Conservation (phyloP, 2,888 invertebrate genomes). For the Macaria liturata region DNA sequence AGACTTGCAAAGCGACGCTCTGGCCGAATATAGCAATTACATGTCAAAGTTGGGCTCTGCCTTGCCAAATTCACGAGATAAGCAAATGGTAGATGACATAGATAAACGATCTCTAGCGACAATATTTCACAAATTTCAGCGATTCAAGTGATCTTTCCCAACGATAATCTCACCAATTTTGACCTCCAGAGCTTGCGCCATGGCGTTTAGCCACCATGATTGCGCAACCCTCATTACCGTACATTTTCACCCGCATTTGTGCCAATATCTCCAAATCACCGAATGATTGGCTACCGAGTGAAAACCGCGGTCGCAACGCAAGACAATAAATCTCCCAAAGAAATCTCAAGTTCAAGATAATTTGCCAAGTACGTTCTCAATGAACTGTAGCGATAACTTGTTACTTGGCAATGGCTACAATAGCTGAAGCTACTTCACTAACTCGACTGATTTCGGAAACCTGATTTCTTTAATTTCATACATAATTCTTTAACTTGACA, state of each 20-base stretch:
- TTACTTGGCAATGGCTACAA: too few relatives aligned
- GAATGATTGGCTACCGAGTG: constrained; percentile 26
- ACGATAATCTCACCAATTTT: constrained; percentile 37
- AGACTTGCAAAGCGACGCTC: too few relatives aligned
- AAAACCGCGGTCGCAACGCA: constrained; percentile 42
- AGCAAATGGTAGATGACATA: too few relatives aligned
- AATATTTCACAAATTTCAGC: too few relatives aligned
- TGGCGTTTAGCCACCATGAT: constrained; percentile 35
- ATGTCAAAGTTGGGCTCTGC: too few relatives aligned
- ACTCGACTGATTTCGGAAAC: too few relatives aligned
- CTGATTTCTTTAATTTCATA: too few relatives aligned
- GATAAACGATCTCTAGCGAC: too few relatives aligned
- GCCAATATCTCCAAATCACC: constrained; percentile 39
- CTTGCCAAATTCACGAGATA: too few relatives aligned
- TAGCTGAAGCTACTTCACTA: too few relatives aligned
- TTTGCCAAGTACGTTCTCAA: constrained; percentile 8
- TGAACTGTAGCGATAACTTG: constrained; percentile 2
- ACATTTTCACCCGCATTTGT: constrained; percentile 43
- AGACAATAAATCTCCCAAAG: constrained; percentile 42
- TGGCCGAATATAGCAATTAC: too few relatives aligned
- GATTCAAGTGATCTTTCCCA: constrained; percentile 7
- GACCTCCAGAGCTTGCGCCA: constrained; percentile 47
- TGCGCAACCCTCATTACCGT: constrained; percentile 37
- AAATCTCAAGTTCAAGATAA: constrained; percentile 58
- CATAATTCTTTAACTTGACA: too few relatives aligned